Evolutionary conservation across 2,113 vertebrate species (phyloP).

Genomic region (Seriola dumerili): DNA sequence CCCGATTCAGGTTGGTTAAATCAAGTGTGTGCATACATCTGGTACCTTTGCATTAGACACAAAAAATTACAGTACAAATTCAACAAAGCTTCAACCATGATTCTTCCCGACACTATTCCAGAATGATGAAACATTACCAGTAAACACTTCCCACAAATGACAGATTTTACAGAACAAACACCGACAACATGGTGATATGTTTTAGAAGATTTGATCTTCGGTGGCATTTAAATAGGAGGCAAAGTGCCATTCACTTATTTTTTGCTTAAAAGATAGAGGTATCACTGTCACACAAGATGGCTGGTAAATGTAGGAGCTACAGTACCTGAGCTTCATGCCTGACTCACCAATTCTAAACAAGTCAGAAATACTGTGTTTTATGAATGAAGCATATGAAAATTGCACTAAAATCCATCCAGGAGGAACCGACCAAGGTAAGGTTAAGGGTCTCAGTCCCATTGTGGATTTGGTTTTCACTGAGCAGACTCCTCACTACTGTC

Average conservation of each 20-base stretch:
- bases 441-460: background rate
- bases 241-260: constrained; percentile 10
- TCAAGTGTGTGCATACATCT: constrained; percentile 11
- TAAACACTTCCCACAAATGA: constrained; percentile 39
- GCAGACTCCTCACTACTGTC: constrained; percentile 26
- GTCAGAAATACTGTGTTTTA: constrained; percentile 23
- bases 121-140: background rate
- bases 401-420: constrained; percentile 5
- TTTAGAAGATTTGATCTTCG: constrained; percentile 13
- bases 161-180: constrained; percentile 2
- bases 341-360: constrained; percentile 30
- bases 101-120: background rate
- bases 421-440: background rate
- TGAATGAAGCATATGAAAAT: constrained; percentile 20
- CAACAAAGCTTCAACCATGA: background rate
- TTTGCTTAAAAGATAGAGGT: constrained; percentile 47
- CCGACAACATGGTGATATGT: constrained; percentile 30
- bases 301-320: constrained; percentile 45
- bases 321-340: constrained; percentile 61
- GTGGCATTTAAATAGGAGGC: background rate
- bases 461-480: constrained; percentile 10
- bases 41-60: background rate
- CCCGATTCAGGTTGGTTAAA: background rate
- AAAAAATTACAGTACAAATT: constrained; percentile 6
- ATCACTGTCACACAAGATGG: constrained; percentile 49